These are phyloP conservation scores for Atethmia centrago DNA, from an alignment of 2,888 invertebrate genomes.

Conservation along the genomic window DNA sequence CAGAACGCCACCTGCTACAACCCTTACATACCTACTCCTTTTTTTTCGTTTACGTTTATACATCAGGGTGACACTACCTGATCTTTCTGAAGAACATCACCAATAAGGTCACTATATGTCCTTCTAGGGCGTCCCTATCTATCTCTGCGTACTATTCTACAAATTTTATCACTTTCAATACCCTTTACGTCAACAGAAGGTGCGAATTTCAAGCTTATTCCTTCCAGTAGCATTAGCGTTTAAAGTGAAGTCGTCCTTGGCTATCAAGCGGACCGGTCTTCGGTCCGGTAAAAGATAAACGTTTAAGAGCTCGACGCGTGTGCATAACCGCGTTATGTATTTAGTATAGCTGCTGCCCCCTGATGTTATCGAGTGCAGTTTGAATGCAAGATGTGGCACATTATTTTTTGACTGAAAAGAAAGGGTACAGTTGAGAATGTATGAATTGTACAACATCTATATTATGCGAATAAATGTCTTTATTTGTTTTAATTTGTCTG, in stretches of 20 bases:
- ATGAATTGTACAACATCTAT: neutral
- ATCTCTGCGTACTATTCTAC: too few species aligned
- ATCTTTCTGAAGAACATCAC: too few species aligned
- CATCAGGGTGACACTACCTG: too few species aligned
- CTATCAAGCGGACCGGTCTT: slow-evolving; percentile 62
- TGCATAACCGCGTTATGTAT: slow-evolving; percentile 66
- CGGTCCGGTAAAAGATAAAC: slow-evolving; percentile 59
- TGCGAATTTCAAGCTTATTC: slow-evolving; percentile 31
- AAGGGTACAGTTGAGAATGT: neutral
- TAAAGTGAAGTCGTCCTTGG: slow-evolving; percentile 55
- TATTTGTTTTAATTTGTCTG: too few species aligned
- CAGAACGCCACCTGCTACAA: too few species aligned
- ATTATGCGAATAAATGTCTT: neutral
- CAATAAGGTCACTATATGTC: too few species aligned
- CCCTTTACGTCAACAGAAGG: neutral
- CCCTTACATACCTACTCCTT: too few species aligned
- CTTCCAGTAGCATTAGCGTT: slow-evolving; percentile 23
- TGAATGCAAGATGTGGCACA: slow-evolving; percentile 55
- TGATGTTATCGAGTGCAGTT: slow-evolving; percentile 53
- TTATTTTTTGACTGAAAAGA: slow-evolving; percentile 6
- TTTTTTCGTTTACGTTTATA: too few species aligned
- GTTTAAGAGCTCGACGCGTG: slow-evolving; percentile 67
- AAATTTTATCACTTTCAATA: neutral
- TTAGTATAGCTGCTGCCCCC: slow-evolving; percentile 53
- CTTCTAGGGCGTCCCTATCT: too few species aligned